phyloP scores from a whole-genome alignment of 2,888 invertebrate genomes.

The Morpho achilles region DNA sequence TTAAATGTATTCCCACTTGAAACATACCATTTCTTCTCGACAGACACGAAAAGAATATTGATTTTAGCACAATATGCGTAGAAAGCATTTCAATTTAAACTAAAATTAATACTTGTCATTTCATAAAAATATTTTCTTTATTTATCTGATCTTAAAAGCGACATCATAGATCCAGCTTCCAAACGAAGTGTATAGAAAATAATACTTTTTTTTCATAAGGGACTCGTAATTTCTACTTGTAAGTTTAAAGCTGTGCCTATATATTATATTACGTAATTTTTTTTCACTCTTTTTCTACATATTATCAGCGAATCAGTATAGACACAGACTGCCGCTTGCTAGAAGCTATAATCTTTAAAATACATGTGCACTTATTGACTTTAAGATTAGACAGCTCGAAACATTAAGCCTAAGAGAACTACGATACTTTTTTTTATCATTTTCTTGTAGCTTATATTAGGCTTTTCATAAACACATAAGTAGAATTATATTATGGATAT shows the following conservation, averaged over 20 bases:
- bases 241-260: conserved; percentile 48
- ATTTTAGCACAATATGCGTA: conserved; percentile 53
- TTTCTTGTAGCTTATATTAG: conserved; percentile 72
- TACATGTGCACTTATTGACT: conserved; percentile 73
- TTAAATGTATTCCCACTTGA: conserved; percentile 29
- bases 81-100: conserved; percentile 47
- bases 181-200: conserved; percentile 39
- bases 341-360: conserved; percentile 66
- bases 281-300: conserved; percentile 11
- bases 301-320: conserved; percentile 20
- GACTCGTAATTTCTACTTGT: conserved; percentile 47
- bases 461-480: conserved; percentile 70
- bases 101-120: conserved; percentile 75
- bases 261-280: conserved; percentile 23
- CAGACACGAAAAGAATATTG: conserved; percentile 44
- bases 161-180: conserved; percentile 50
- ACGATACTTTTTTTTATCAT: conserved; percentile 54
- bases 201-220: conserved; percentile 66
- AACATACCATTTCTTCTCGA: conserved; percentile 53
- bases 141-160: conserved; percentile 53
- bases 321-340: conserved; percentile 40
- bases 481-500: conserved; percentile 63
- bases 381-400: conserved; percentile 69
- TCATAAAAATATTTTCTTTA: conserved; percentile 67
- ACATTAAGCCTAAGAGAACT: conserved; percentile 71